Conservation (phyloP, 2,888 invertebrate species). For the Aelia acuminata region DNA sequence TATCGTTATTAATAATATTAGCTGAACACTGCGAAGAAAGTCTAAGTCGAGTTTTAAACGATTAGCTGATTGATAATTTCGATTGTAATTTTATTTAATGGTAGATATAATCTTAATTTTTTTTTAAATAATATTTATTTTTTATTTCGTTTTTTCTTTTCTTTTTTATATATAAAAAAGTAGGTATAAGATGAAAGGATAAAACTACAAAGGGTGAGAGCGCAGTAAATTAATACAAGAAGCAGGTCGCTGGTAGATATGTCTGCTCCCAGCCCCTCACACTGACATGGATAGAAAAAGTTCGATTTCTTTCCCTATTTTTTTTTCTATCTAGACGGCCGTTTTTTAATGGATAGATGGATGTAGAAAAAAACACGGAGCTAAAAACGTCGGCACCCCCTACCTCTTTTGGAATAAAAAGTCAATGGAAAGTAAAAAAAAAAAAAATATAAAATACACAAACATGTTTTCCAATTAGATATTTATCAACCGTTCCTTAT, state of each 20-base stretch:
- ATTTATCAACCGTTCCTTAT: background rate
- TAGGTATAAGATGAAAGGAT: background rate
- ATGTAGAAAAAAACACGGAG: slow-evolving; percentile 4
- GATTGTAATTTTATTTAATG: background rate
- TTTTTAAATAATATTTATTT: background rate
- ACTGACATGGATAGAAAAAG: slow-evolving; percentile 34
- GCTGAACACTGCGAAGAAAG: no score
- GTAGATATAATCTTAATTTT: background rate
- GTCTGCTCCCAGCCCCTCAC: slow-evolving; percentile 36
- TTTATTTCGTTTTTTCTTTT: no score
- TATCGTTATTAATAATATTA: no score
- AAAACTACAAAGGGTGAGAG: background rate
- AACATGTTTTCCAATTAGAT: slow-evolving; percentile 46
- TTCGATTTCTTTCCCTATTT: slow-evolving; percentile 36
- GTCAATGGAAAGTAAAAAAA: slow-evolving; percentile 9
- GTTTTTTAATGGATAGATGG: slow-evolving; percentile 46
- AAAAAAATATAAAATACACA: slow-evolving; percentile 24
- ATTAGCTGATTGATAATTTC: no score
- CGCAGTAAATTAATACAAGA: slow-evolving; percentile 9
- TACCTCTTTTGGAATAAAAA: slow-evolving; percentile 24
- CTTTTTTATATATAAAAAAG: background rate
- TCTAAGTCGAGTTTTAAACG: background rate
- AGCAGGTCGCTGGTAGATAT: background rate
- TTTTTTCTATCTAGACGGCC: slow-evolving; percentile 25
- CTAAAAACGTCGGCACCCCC: slow-evolving; percentile 44